Evolutionary conservation across 2,797 vertebrate species (phyloP), one percentile per base, ranked within the genome.

Genomic region (Gymnocypris eckloni): DNA sequence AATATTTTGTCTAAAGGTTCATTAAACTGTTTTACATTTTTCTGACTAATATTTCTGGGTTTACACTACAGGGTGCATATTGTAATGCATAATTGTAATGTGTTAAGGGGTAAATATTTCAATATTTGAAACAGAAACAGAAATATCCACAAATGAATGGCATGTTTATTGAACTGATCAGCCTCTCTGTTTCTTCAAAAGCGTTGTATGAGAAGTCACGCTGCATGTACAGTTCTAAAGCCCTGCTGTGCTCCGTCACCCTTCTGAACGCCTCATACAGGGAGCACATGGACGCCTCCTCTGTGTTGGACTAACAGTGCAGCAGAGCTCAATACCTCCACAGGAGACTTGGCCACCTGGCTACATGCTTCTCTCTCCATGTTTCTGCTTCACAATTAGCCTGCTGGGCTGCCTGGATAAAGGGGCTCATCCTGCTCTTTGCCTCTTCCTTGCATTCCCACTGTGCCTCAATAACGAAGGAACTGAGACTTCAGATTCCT

Each of bases 261-360:
- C 50, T 37, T 25, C 82, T 41, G 61, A 78, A 41, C 87, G 86
- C 88, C 92, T 93, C 87, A 90, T 91, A 33, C 41, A 59, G 76
- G 79, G 70, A 87, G 50, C 80, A 89, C 90, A 90, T 93, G 88
- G 87, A 88, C 91, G 88, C 84, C 88, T 90, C 91, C 90, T 90
- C 93, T 89, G 87, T 93, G 89, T 93, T 90, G 90, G 91, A 89
- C 93, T 94, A 94, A 95, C 93, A 92, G 90, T 86, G 90, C 71
- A 93, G 92, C 85, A 91, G 89, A 81, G 92, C 94, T 96, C 93
- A 95, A 94, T 93, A 91, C 89, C 92, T 91, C 93, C 87, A 77
- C 91, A 86, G 92, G 94, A 91, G 91, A 92, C 90, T 86, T 86
- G 94, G 92, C 94, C 95, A 93, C 93, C 93, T 94, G 92, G 91